phyloP scores from a whole-genome alignment of 2,888 invertebrate genomes.

The Chalcis sispes region DNA sequence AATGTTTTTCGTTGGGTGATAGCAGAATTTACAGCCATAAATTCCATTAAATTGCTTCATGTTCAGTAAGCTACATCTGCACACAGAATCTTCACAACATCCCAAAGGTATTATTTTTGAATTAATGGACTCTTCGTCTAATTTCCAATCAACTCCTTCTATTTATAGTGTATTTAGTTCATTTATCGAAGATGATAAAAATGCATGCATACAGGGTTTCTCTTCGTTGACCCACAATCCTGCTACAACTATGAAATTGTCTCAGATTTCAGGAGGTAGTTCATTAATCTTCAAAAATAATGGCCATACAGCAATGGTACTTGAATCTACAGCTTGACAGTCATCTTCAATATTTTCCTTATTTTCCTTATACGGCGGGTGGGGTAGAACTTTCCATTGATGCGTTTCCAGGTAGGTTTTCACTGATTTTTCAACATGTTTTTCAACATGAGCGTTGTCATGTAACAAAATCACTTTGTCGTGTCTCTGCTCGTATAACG shows the following conservation, averaged over 20 bases:
- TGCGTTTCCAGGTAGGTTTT: too few relatives aligned
- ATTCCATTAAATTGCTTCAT: conserved; percentile 50
- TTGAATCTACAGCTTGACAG: conserved; percentile 43
- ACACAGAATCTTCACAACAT: conserved; percentile 48
- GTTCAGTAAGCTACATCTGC: conserved; percentile 41
- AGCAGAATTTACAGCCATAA: conserved; percentile 54
- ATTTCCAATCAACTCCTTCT: conserved; percentile 49
- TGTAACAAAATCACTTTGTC: too few relatives aligned
- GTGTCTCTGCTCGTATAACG: too few relatives aligned
- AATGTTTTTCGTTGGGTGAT: conserved; percentile 41
- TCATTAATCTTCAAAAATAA: conserved; percentile 50
- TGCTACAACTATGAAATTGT: conserved; percentile 50
- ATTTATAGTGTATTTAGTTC: conserved; percentile 53
- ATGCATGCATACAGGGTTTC: conserved; percentile 53
- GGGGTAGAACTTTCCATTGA: too few relatives aligned
- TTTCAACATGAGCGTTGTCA: too few relatives aligned
- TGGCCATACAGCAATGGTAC: conserved; percentile 45
- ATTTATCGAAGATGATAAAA: conserved; percentile 52
- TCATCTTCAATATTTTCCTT: too few relatives aligned
- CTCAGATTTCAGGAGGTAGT: conserved; percentile 52
- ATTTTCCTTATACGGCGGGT: too few relatives aligned
- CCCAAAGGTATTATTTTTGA: conserved; percentile 51
- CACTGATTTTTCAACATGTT: too few relatives aligned
- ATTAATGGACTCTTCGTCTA: conserved; percentile 31
- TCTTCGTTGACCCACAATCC: conserved; percentile 55